phyloP scores from a whole-genome alignment of 2,888 invertebrate genomes.

The Cephalotes varians region DNA sequence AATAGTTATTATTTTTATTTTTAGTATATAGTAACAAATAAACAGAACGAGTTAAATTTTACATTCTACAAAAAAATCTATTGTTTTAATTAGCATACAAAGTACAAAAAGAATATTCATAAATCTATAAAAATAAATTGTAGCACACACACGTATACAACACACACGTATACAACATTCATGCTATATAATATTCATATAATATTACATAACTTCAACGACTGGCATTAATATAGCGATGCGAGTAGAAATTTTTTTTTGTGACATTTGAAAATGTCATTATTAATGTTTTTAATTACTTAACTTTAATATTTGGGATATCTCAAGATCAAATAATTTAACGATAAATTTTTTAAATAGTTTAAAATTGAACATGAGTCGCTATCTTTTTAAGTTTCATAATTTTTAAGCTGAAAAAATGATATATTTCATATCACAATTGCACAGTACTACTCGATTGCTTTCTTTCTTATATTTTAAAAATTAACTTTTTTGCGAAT shows the following conservation, averaged over 20 bases:
- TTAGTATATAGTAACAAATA: not conserved
- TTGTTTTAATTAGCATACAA: not conserved
- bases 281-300: not conserved
- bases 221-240: not conserved
- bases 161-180: not conserved
- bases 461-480: not conserved
- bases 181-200: not conserved
- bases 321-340: constrained; percentile 2
- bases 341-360: not conserved
- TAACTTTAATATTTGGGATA: not conserved
- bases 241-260: not conserved
- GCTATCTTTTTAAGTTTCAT: not conserved
- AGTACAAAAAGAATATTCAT: not conserved
- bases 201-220: not conserved
- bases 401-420: not conserved
- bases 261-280: constrained; percentile 3
- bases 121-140: not conserved
- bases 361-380: not conserved
- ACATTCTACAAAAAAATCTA: not conserved
- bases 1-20: not conserved
- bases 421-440: not conserved
- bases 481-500: not conserved
- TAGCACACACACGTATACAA: not conserved
- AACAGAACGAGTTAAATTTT: not conserved
- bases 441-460: not conserved